phyloP scores from a whole-genome alignment of 2,797 vertebrate genomes.

The Cephalopachus bancanus region DNA sequence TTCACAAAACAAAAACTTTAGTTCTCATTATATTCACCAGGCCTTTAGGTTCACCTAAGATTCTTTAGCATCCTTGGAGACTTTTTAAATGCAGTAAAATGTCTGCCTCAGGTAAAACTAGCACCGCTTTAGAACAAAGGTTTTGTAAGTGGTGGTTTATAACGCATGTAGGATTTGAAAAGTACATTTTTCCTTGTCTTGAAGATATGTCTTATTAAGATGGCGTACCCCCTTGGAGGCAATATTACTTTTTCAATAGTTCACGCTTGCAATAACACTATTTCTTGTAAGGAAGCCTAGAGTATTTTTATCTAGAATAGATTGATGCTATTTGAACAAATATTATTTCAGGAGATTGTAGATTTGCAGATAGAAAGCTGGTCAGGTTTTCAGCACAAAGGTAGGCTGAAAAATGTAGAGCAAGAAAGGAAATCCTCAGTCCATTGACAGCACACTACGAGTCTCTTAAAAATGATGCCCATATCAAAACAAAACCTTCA shows the following conservation, averaged over 20 bases:
- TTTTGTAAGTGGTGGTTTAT: constrained; percentile 88
- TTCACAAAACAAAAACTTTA: constrained; percentile 86
- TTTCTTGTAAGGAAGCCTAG: constrained; percentile 84
- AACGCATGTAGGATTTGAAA: constrained; percentile 88
- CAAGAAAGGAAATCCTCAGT: background rate
- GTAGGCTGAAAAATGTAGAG: background rate
- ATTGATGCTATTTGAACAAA: constrained; percentile 84
- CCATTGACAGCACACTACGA: background rate
- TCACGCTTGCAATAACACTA: constrained; percentile 84
- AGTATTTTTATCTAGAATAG: constrained; percentile 74
- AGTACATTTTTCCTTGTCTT: constrained; percentile 87
- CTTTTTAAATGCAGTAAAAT: constrained; percentile 88
- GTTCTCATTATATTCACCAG: constrained; percentile 85
- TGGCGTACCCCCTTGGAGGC: constrained; percentile 85
- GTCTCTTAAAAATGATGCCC: background rate
- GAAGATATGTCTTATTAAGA: constrained; percentile 89
- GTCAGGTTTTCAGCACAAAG: constrained; percentile 40
- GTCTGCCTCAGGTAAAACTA: constrained; percentile 88
- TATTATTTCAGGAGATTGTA: constrained; percentile 82
- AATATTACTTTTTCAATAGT: constrained; percentile 85
- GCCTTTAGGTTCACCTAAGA: constrained; percentile 85
- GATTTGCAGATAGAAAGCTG: constrained; percentile 78
- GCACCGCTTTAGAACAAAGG: constrained; percentile 88
- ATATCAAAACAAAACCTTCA: background rate
- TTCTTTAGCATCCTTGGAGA: constrained; percentile 86